phyloP scores from a whole-genome alignment of 2,113 vertebrate species.

The Bubo blakistoni region DNA sequence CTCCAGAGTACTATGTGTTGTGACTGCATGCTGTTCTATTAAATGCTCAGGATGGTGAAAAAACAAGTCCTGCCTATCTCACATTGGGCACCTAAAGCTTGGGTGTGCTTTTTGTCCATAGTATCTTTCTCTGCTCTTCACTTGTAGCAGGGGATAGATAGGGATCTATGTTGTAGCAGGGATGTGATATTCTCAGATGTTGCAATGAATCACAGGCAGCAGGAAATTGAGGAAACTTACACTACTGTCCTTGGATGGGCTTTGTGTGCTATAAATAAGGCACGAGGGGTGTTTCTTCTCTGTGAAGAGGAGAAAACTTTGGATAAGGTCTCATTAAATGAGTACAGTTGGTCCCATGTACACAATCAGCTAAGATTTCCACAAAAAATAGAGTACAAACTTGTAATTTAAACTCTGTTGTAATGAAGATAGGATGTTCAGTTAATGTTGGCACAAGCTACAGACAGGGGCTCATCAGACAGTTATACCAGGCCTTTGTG shows the following conservation, averaged over 20 bases:
- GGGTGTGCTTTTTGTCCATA: fast-evolving
- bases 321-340: neutral
- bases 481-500: neutral
- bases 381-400: neutral
- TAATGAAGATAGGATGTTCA: neutral
- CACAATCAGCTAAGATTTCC: neutral
- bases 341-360: fast-evolving
- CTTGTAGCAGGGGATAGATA: fast-evolving
- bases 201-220: neutral
- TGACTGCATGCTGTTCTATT: neutral
- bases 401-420: neutral
- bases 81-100: neutral
- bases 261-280: neutral
- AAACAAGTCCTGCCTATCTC: neutral
- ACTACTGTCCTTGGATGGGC: neutral
- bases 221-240: neutral
- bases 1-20: neutral
- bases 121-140: neutral
- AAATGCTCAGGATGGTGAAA: neutral
- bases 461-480: neutral
- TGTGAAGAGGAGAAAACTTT: neutral
- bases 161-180: no score
- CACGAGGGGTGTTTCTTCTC: neutral
- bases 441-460: neutral
- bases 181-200: neutral